Evolutionary conservation across 2,113 vertebrate species (phyloP).

Genomic region (Oncorhynchus kisutch): DNA sequence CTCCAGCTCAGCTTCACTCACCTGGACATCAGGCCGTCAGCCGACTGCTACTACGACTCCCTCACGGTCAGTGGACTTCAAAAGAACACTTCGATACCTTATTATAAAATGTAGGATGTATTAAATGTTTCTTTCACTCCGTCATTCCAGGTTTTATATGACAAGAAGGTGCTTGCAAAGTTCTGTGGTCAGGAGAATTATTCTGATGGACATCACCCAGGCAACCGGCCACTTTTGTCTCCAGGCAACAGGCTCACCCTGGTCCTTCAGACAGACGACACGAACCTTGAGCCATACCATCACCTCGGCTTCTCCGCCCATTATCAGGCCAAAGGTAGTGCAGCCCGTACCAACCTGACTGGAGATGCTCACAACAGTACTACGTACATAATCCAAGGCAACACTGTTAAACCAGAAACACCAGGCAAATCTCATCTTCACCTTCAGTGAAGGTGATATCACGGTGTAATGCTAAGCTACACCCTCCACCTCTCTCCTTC

Average conservation of each 20-base stretch:
- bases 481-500: background rate
- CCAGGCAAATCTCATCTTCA: no score
- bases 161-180: constrained; percentile 77
- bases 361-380: background rate
- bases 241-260: constrained; percentile 81
- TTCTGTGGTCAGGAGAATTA: constrained; percentile 84
- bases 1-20: constrained; percentile 83
- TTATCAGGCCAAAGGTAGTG: constrained; percentile 84
- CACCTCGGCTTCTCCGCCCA: constrained; percentile 82
- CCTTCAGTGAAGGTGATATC: no score
- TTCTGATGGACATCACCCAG: constrained; percentile 73
- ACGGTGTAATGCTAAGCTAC: no score
- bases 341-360: background rate
- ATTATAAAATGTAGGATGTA: background rate
- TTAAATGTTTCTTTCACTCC: background rate
- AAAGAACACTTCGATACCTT: no score
- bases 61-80: constrained; percentile 77
- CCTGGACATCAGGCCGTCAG: constrained; percentile 86
- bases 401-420: no score
- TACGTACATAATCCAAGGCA: background rate
- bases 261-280: constrained; percentile 80
- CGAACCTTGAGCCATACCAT: constrained; percentile 77
- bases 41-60: constrained; percentile 83
- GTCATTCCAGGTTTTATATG: constrained; percentile 75
- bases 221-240: constrained; percentile 74